A percentile compares a stretch with the other conserved stretches of the same genome.
These are phyloP conservation scores for Ara ararauna DNA, from an alignment of 2,797 vertebrate species.

Conservation along the genomic window DNA sequence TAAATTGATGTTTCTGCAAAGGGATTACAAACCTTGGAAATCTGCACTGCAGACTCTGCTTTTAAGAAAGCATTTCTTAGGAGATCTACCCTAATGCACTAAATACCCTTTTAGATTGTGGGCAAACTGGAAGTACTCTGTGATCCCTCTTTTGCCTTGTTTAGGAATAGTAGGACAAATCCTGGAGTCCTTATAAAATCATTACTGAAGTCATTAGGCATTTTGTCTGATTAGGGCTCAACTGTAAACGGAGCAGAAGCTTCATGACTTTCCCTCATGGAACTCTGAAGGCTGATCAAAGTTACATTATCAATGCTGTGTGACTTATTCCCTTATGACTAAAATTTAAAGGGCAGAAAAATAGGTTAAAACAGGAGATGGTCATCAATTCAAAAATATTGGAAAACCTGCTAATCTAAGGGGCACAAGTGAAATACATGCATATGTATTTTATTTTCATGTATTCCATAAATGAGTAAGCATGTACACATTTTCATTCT, in stretches of 20 bases:
- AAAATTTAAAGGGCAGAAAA: conserved; percentile 34
- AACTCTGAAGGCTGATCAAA: not conserved
- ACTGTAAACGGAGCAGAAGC: conserved; percentile 27
- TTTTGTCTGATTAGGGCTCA: conserved; percentile 17
- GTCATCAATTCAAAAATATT: not conserved
- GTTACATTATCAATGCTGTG: conserved; percentile 22
- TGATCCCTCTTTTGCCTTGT: not conserved
- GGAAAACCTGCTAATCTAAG: not conserved
- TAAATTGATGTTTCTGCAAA: conserved; percentile 58
- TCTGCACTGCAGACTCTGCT: not conserved
- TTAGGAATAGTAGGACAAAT: conserved; percentile 18
- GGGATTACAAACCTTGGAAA: conserved; percentile 42
- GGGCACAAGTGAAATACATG: not conserved
- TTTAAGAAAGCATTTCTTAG: conserved; percentile 37
- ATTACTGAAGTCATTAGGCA: conserved; percentile 44
- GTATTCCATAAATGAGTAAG: not conserved
- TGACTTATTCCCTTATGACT: not conserved
- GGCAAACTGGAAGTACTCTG: not conserved
- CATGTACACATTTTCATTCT: not conserved
- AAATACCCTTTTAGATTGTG: not conserved
- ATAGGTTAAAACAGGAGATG: not conserved
- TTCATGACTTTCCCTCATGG: conserved; percentile 6
- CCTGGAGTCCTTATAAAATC: not conserved
- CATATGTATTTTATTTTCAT: not conserved
- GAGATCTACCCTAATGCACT: conserved; percentile 24